Percentiles rank a stretch among this genome's conserved stretches.
Evolutionary conservation across 2,888 invertebrate genomes (phyloP).

Genomic region (Operophtera brumata): DNA sequence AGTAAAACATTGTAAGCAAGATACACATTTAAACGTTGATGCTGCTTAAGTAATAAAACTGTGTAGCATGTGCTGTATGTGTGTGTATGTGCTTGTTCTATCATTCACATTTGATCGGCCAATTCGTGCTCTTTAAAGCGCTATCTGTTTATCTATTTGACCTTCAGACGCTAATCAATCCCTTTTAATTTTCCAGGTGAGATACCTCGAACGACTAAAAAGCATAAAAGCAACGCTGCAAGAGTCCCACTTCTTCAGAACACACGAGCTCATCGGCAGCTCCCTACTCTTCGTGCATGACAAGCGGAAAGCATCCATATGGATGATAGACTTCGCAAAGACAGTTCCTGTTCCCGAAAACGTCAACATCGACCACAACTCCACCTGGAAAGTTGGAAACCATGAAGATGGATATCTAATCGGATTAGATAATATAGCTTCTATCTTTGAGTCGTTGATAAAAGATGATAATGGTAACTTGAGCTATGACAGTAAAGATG

Average conservation of each 20-base stretch:
- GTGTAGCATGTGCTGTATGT: no score
- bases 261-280: constrained; percentile 97
- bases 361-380: constrained; percentile 87
- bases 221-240: constrained; percentile 91
- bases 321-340: constrained; percentile 99
- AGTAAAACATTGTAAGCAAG: no score
- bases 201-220: constrained; percentile 91
- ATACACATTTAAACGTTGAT: no score
- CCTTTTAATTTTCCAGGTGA: constrained; percentile 81
- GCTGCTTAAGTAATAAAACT: no score
- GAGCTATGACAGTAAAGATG: constrained; percentile 62
- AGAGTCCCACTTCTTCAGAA: constrained; percentile 93
- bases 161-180: neutral
- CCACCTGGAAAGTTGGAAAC: constrained; percentile 95
- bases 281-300: constrained; percentile 97
- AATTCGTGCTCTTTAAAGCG: no score
- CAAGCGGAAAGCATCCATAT: constrained; percentile 91
- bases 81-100: no score
- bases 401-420: constrained; percentile 98
- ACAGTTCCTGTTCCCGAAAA: constrained; percentile 90
- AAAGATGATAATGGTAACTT: constrained; percentile 70
- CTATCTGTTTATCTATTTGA: neutral
- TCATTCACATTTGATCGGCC: no score
- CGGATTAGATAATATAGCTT: constrained; percentile 94
- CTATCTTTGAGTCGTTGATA: constrained; percentile 87